Evolutionary conservation across 64 coral and sea anemone species (phyloP).

Genomic region (Hydrozoanthus tunicans): DNA sequence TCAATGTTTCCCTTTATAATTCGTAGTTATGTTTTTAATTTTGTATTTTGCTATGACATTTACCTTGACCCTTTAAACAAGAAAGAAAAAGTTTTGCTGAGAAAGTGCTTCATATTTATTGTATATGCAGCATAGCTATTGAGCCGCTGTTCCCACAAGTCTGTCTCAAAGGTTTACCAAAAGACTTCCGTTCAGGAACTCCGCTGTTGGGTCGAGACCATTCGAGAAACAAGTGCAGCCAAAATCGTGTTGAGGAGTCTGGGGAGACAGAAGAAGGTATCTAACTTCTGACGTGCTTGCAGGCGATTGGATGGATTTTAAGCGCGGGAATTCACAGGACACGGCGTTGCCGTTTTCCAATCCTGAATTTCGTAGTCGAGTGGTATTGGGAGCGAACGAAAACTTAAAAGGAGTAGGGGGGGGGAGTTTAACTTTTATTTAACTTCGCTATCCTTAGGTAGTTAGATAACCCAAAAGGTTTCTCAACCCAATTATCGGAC

Average conservation of each 20-base stretch:
- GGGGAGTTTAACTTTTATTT: too few relatives aligned
- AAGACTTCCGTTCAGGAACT: slow-evolving; percentile 86
- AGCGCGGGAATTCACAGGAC: neutral
- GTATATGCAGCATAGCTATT: slow-evolving; percentile 66
- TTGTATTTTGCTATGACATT: neutral
- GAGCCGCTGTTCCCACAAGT: slow-evolving; percentile 93
- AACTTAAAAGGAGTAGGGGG: neutral
- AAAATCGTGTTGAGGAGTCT: slow-evolving; percentile 43
- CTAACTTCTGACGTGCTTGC: too few relatives aligned
- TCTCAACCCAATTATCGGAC: too few relatives aligned
- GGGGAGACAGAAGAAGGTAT: slow-evolving; percentile 39
- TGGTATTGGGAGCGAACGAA: too few relatives aligned
- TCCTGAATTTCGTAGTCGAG: neutral
- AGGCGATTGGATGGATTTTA: too few relatives aligned
- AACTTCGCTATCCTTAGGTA: too few relatives aligned
- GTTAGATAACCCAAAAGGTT: too few relatives aligned
- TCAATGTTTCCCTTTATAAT: too few relatives aligned
- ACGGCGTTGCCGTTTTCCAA: neutral
- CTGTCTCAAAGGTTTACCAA: slow-evolving; percentile 88
- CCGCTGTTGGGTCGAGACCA: slow-evolving; percentile 61
- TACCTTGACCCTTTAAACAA: neutral
- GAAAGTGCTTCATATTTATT: slow-evolving; percentile 20
- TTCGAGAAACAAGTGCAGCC: slow-evolving; percentile 41
- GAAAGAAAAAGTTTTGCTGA: neutral
- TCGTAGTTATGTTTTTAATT: neutral